These are phyloP conservation scores for Acronicta aceris DNA, from an alignment of 2,888 invertebrate genomes.

Conservation along the genomic window DNA sequence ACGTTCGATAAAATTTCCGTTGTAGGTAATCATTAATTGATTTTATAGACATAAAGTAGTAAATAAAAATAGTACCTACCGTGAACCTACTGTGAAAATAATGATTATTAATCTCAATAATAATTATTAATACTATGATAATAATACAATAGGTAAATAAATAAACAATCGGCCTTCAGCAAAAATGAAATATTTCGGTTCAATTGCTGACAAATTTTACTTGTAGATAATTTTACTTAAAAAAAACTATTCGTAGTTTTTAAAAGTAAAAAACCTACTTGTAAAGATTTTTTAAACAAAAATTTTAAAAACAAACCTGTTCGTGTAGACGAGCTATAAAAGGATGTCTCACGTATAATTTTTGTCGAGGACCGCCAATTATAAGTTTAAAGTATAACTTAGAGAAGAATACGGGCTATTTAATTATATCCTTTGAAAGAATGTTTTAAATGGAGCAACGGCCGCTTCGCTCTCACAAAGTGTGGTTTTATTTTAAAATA, in stretches of 20 bases:
- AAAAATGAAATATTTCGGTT: too few relatives aligned
- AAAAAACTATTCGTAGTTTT: too few relatives aligned
- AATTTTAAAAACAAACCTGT: slow-evolving; percentile 36
- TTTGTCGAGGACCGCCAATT: slow-evolving; percentile 73
- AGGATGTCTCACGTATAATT: slow-evolving; percentile 72
- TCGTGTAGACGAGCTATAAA: slow-evolving; percentile 53
- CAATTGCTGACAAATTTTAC: too few relatives aligned
- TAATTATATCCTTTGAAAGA: slow-evolving; percentile 74
- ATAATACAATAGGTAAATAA: too few relatives aligned
- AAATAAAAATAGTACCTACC: too few relatives aligned
- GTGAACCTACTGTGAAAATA: too few relatives aligned
- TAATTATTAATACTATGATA: too few relatives aligned
- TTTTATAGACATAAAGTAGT: too few relatives aligned
- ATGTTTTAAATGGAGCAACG: slow-evolving; percentile 70
- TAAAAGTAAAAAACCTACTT: too few relatives aligned
- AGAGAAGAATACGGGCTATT: slow-evolving; percentile 62
- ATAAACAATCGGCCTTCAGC: too few relatives aligned
- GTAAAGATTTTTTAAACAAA: slow-evolving; percentile 10
- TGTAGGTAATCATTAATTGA: background rate
- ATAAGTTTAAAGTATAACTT: slow-evolving; percentile 74
- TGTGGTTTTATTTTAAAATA: slow-evolving; percentile 61
- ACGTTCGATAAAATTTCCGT: background rate
- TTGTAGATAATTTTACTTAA: too few relatives aligned
- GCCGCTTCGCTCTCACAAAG: slow-evolving; percentile 56
- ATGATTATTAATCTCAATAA: too few relatives aligned